Base-by-base conservation (phyloP, 2,113 vertebrate species). In the Tachuris rubrigastra region DNA sequence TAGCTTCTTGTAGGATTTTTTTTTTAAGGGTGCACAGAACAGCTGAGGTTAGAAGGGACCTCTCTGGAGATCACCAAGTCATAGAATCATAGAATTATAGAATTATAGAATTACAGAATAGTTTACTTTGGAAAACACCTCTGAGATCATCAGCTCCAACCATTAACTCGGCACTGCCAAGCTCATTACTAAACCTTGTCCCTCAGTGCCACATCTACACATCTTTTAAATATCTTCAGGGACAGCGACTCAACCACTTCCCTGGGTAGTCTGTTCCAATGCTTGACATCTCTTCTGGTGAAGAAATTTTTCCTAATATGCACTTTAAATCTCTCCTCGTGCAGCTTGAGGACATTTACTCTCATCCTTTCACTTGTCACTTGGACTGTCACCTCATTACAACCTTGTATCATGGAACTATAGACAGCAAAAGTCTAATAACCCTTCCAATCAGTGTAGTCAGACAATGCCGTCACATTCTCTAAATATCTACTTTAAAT, bases 361-460 rank as follows among this genome's bases (percentile, higher is more conserved):
- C 13, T 69, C 12, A 37, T 41, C 7, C 10, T 68, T 8, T 44
- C 5, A 0, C 31, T 56, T 75, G 7, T 30, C 17, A 30, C 14
- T 18, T 81, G 37, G 31, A 49, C 27, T 7, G 16, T 56, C 19
- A 44, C 19, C 35, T 62, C 16, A 9, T 24, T 44, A 20, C 23
- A 47, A 19, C 6, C 8, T 46, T 28, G 16, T 69, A 37, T 1
- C 0, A 63, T 12, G 20, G 10, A 75, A 19, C 0, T 0, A 19
- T 22, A 56, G 35, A 37, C 31, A 63, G 14, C 0, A 0, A 76
- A 75, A 56, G 12, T 68, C n/a, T 5, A 5, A 4, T 31, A 4
- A 2, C 3, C 2, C 1, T 19, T 7, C 2, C 2, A 12, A 86
- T 77, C 3, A 1, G 2, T 16, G 11, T 10, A 33, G 53, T 42